Evolutionary conservation across 2,888 invertebrate genomes (phyloP).

Genomic region (Agrilus mali): DNA sequence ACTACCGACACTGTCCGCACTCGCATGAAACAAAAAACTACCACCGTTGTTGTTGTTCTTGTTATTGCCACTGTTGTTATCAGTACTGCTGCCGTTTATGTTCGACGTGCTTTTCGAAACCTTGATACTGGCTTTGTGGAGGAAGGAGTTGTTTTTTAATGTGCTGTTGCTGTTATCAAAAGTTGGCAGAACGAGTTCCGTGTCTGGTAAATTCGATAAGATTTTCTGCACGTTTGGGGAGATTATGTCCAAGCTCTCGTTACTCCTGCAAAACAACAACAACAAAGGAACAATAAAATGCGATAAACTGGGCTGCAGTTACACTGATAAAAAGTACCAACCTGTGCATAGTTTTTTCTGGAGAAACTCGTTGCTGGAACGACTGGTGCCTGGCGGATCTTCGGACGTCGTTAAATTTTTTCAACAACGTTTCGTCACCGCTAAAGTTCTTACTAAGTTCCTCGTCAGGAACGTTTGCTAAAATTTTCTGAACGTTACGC

Average conservation of each 20-base stretch:
- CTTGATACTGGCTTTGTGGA: slow-evolving; percentile 4
- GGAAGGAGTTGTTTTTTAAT: slow-evolving; percentile 7
- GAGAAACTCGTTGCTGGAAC: slow-evolving; percentile 1
- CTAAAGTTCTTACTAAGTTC: slow-evolving; percentile 28
- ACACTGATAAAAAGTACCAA: too few species aligned
- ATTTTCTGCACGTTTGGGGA: slow-evolving; percentile 44
- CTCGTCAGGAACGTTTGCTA: slow-evolving; percentile 40
- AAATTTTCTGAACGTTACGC: slow-evolving; percentile 48
- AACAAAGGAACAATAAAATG: too few species aligned
- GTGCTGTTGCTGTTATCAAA: slow-evolving; percentile 6
- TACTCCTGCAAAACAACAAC: slow-evolving; percentile 20
- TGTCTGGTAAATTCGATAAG: slow-evolving; percentile 39
- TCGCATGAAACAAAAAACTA: too few species aligned
- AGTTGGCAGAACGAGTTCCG: slow-evolving; percentile 25
- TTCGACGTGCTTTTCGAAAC: slow-evolving; percentile 28
- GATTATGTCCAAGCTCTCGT: slow-evolving; percentile 28
- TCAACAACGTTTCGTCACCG: slow-evolving; percentile 9
- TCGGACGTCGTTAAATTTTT: slow-evolving; percentile 4
- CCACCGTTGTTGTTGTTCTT: not conserved
- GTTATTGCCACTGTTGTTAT: slow-evolving; percentile 8
- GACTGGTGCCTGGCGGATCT: slow-evolving; percentile 2
- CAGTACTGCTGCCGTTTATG: slow-evolving; percentile 16
- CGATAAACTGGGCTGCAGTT: too few species aligned
- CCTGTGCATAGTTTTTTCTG: not conserved
- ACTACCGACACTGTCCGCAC: too few species aligned